These are phyloP conservation scores for Chaetops frenatus DNA, from an alignment of 2,113 vertebrate genomes.

Conservation along the genomic window DNA sequence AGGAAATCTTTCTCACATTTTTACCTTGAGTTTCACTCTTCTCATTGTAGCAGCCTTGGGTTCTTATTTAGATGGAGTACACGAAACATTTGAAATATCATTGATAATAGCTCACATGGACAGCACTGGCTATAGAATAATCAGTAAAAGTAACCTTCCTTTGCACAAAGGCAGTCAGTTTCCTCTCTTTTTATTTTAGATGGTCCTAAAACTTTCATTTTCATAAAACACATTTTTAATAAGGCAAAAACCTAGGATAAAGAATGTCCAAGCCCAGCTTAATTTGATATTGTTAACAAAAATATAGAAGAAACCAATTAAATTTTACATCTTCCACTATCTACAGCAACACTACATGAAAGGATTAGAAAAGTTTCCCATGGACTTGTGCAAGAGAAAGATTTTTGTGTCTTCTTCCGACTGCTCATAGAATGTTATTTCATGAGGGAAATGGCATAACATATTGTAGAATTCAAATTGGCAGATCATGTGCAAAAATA, in stretches of 20 bases:
- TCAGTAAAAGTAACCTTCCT: not conserved
- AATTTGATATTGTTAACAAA: not conserved
- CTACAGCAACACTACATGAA: not conserved
- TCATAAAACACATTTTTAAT: not conserved
- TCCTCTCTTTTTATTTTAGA: not conserved
- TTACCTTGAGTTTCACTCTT: not conserved
- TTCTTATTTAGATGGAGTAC: not conserved
- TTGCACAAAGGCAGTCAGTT: not conserved
- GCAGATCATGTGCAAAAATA: not conserved
- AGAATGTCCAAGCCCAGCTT: not conserved
- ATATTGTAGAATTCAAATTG: not conserved
- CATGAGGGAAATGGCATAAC: not conserved
- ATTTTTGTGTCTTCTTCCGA: not conserved
- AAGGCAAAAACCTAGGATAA: not conserved
- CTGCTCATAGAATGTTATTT: not conserved
- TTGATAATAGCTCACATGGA: not conserved
- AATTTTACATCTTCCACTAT: not conserved
- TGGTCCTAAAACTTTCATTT: not conserved
- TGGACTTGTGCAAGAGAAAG: not conserved
- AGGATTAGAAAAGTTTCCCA: not conserved
- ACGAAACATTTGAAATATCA: not conserved
- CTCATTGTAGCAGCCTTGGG: not conserved
- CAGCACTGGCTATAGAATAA: not conserved
- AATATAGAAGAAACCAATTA: not conserved
- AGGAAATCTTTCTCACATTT: not conserved